phyloP scores from a whole-genome alignment of 2,888 invertebrate species.

The Bibio marci region DNA sequence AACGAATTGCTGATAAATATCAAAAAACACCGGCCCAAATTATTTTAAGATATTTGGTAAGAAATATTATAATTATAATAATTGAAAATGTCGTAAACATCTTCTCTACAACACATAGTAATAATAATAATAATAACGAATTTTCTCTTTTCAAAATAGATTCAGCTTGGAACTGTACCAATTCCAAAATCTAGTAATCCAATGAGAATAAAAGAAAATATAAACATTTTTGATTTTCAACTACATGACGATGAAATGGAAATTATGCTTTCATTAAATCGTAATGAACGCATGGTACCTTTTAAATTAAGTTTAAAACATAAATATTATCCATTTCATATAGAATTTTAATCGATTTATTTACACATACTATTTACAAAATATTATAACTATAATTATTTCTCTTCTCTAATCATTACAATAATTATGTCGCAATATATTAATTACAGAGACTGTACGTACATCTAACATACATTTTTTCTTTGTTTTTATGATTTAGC shows the following conservation, averaged over 20 bases:
- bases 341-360: conserved; percentile 14
- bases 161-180: conserved; percentile 23
- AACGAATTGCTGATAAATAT: conserved; percentile 44
- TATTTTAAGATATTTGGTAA: conserved; percentile 37
- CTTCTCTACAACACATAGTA: no score
- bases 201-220: conserved; percentile 33
- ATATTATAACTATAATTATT: no score
- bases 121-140: no score
- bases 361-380: no score
- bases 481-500: no score
- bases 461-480: no score
- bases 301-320: conserved; percentile 14
- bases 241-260: conserved; percentile 32
- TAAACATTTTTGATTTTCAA: conserved; percentile 39
- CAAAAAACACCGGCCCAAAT: conserved; percentile 52
- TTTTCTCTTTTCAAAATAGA: conserved; percentile 10
- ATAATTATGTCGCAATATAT: no score
- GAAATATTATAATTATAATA: neutral
- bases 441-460: no score
- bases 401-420: no score
- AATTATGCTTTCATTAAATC: conserved; percentile 33
- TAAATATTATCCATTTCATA: conserved; percentile 26
- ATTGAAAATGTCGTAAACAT: no score
- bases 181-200: conserved; percentile 39
- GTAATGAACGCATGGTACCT: conserved; percentile 19